These are phyloP conservation scores for Lithophane socia DNA, from an alignment of 2,888 invertebrate genomes.

Conservation along the genomic window DNA sequence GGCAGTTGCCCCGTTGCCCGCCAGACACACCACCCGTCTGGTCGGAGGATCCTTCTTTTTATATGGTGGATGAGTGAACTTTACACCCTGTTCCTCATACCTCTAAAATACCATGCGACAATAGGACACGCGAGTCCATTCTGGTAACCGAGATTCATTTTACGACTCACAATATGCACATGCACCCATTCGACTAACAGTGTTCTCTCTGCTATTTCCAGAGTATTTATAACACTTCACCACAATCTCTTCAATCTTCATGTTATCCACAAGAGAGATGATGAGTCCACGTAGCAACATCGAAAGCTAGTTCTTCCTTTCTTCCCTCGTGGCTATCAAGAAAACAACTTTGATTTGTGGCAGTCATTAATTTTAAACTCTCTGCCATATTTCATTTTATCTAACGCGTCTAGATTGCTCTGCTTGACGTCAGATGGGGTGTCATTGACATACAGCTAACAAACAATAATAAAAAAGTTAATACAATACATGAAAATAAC, in stretches of 20 bases:
- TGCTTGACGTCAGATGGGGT: slow-evolving; percentile 37
- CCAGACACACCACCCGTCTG: no score
- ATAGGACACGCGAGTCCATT: background rate
- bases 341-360: slow-evolving; percentile 46
- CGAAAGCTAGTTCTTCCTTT: slow-evolving; percentile 2
- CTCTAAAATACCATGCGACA: background rate
- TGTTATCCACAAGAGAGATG: background rate
- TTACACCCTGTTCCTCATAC: no score
- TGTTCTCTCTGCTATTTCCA: background rate
- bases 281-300: slow-evolving; percentile 1
- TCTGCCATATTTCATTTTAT: slow-evolving; percentile 27
- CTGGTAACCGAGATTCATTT: background rate
- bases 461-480: slow-evolving; percentile 2
- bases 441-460: slow-evolving; percentile 24
- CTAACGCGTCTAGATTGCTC: slow-evolving; percentile 16
- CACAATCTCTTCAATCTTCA: slow-evolving; percentile 6
- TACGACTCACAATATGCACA: background rate
- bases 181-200: background rate
- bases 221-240: background rate
- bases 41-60: no score
- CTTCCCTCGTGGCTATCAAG: slow-evolving; percentile 11
- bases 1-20: no score
- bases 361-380: slow-evolving; percentile 30
- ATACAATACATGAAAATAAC: slow-evolving; percentile 8
- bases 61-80: no score